Evolutionary conservation across 2,797 vertebrate species (phyloP), one percentile per base, ranked within the genome.

Genomic region (Leptoclinus maculatus): DNA sequence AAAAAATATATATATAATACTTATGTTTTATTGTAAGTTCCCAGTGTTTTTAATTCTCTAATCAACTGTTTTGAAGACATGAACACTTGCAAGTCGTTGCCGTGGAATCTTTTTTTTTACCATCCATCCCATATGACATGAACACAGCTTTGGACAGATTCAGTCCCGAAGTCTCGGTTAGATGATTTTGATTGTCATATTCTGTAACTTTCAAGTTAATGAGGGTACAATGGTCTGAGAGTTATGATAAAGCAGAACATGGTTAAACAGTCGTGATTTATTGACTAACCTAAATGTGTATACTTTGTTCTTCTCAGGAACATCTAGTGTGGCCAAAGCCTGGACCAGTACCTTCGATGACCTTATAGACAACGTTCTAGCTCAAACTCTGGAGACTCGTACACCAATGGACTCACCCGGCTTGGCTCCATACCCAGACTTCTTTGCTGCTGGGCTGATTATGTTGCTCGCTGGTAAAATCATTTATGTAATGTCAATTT

Each of bases 311-410:
- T 59, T 14, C 8, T 69, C 41, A 88, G 88, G 84, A 79, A 78
- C 88, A 3, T 86, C 84, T 1, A 86, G 86, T 19, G 74, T 88
- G 47, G 88, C 86, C 0, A 84, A 86, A 65, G 86, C 83, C 53
- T 86, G 84, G 82, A 80, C 76, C 0, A 78, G 82, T 17, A 29
- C 86, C 14, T 86, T 89, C 19, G 88, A 89, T 76, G 82, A 89
- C 73, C 82, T 89, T 5, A 62, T 84, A 2, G 32, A 82, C 49
- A 84, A 88, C 9, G 13, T 82, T 36, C 85, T 89, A 32, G 57
- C 73, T 29, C 5, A 73, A 43, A 79, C 76, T 43, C 71, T 89
- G 53, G 14, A 16, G 1, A 2, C 66, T 19, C 36, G 78, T 4
- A 56, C 49, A 7, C 68, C 67, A 0, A 83, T 88, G 86, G 65